These are phyloP conservation scores for Camelus bactrianus DNA, from an alignment of 2,113 vertebrate genomes.

Conservation along the genomic window DNA sequence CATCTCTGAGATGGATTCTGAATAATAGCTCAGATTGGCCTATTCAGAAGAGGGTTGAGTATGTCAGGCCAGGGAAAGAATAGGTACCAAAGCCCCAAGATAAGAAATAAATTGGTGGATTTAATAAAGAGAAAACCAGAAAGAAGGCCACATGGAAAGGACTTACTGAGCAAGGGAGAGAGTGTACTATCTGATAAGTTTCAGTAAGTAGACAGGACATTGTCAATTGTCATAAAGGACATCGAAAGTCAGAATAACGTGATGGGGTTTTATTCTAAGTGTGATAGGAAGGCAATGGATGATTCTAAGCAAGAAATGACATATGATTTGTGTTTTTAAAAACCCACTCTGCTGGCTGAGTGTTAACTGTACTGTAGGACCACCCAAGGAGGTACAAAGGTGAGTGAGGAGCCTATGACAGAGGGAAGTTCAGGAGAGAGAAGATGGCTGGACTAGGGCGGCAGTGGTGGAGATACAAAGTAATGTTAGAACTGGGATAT, in stretches of 20 bases:
- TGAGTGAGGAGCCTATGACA: accelerated
- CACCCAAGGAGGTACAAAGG: not conserved
- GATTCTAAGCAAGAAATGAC: not conserved
- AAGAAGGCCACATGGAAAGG: not conserved
- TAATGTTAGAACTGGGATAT: too few relatives aligned
- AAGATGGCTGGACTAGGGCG: not conserved
- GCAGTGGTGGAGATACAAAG: not conserved
- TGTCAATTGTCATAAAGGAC: not conserved
- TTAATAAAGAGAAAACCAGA: not conserved
- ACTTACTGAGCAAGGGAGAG: not conserved
- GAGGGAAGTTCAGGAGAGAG: not conserved
- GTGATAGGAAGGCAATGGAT: not conserved
- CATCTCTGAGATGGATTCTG: not conserved
- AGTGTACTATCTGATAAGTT: not conserved
- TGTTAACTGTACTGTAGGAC: not conserved
- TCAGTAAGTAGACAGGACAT: not conserved
- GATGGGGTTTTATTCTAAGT: not conserved
- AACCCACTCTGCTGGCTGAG: not conserved
- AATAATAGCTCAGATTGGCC: not conserved
- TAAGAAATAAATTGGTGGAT: not conserved
- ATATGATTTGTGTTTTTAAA: not conserved
- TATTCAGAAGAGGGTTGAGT: not conserved
- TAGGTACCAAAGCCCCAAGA: not conserved
- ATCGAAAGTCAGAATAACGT: not conserved
- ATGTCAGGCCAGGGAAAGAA: not conserved